Evolutionary conservation across 2,888 invertebrate genomes (phyloP), one percentile per base, ranked within the genome.

Genomic region (Cheilosia vulpina): DNA sequence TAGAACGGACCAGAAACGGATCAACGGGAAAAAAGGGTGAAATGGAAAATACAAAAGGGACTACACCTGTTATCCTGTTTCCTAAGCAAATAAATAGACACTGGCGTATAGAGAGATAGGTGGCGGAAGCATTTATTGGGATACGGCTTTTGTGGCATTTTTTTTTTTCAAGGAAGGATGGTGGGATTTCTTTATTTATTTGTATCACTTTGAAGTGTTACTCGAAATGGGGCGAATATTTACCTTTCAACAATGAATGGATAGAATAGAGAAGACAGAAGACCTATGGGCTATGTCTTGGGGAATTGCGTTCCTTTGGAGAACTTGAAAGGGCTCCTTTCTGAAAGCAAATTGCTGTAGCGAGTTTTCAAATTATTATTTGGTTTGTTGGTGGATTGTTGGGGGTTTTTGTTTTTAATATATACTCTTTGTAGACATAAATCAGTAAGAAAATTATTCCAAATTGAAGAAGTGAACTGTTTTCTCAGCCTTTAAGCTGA

Each of bases 11-110:
- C 11, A 17, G 17, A n/a, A 34, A 50, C n/a, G 38, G 55, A 41
- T 62, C 68, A 47, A 69, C 34, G 11, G 47, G n/a, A 17, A 17
- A 78, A 79, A 63, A 52, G 81, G 76, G 69, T 75, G 66, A 57
- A 65, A 52, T 24, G 31, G 19, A 60, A 50, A 60, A 58, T 38
- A 62, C 66, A 27, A 69, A 27, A 63, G 43, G 27, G 65, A 71
- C 60, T 80, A 80, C 84, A 80, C 84, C 84, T 85, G 85, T 85
- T 81, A 81, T 85, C 57, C 81, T 60, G 58, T 81, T 85, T 76
- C 63, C 72, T 47, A 21, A 80, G 68, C 62, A 85, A 77, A 81
- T 85, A 85, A 62, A 6, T 3, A 53, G 62, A 24, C n/a, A 4
- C 27, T 57, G 43, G 73, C 55, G 52, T 24, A 60, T 45, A 65